Conservation (phyloP, 2,113 vertebrate species). For the Deroptyus accipitrinus region DNA sequence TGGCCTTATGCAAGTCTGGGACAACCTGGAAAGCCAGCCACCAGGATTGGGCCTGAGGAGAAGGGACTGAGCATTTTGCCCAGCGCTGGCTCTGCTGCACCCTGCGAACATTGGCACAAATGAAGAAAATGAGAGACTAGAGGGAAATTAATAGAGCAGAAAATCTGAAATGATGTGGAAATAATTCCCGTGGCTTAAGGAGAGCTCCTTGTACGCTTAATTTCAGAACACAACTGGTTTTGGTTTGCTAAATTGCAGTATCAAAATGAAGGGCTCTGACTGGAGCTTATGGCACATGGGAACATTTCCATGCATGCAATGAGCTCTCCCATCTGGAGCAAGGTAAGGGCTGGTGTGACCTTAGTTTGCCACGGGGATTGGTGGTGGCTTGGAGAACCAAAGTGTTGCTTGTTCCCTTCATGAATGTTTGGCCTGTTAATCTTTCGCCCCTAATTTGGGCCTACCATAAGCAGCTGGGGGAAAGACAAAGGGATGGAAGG, state of each 20-base stretch:
- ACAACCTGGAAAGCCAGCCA: neutral
- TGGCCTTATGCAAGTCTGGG: neutral
- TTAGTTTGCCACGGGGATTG: neutral
- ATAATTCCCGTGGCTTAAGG: conserved; percentile 59
- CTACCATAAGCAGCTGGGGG: neutral
- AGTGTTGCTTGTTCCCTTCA: neutral
- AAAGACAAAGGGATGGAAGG: neutral
- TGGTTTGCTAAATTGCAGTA: conserved; percentile 55
- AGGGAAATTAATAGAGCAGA: conserved; percentile 74
- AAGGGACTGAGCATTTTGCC: neutral
- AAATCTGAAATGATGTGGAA: conserved; percentile 72
- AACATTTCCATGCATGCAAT: neutral
- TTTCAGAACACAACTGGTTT: conserved; percentile 32
- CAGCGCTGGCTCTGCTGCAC: neutral
- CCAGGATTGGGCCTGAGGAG: neutral
- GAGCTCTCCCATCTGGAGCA: neutral
- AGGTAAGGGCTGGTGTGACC: neutral
- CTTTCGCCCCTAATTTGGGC: neutral
- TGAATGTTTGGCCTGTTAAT: neutral
- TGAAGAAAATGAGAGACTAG: conserved; percentile 57
- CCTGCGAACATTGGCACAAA: conserved; percentile 22
- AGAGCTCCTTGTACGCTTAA: conserved; percentile 39
- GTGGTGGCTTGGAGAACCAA: neutral
- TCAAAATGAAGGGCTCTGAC: neutral
- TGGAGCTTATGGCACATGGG: neutral